Conservation (phyloP, 2,113 vertebrate species). For the Anolis sagrei region DNA sequence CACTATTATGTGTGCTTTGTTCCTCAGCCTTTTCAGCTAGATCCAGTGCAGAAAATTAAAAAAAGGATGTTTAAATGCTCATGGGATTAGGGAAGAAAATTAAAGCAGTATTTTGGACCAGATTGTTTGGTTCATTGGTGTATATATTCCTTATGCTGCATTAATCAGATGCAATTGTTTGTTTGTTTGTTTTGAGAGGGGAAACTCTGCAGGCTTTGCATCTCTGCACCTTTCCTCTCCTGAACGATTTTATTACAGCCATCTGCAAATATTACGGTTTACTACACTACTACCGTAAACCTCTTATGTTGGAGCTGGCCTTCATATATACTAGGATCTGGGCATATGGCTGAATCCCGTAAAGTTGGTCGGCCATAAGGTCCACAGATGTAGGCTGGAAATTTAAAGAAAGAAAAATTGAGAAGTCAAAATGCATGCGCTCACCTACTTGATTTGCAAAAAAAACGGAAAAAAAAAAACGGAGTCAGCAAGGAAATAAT, state of each 20-base stretch:
- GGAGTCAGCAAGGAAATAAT: slow-evolving; percentile 65
- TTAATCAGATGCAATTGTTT: slow-evolving; percentile 72
- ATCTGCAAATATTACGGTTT: slow-evolving; percentile 80
- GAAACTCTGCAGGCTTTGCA: slow-evolving; percentile 72
- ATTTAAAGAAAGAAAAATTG: slow-evolving; percentile 76
- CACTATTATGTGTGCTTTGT: slow-evolving; percentile 41
- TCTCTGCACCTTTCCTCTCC: slow-evolving; percentile 75
- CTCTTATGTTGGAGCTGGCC: slow-evolving; percentile 78
- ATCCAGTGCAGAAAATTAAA: slow-evolving; percentile 57
- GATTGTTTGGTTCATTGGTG: slow-evolving; percentile 54
- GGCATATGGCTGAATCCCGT: slow-evolving; percentile 70
- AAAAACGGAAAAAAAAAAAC: slow-evolving; percentile 58
- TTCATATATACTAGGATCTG: slow-evolving; percentile 70
- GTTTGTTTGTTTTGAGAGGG: slow-evolving; percentile 49
- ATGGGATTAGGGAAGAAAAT: slow-evolving; percentile 64
- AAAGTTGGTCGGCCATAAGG: slow-evolving; percentile 70
- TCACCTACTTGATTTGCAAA: slow-evolving; percentile 69
- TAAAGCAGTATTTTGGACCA: slow-evolving; percentile 55
- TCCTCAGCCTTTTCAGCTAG: slow-evolving; percentile 45
- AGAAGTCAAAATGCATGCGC: slow-evolving; percentile 68
- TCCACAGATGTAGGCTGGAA: slow-evolving; percentile 62
- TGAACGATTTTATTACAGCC: slow-evolving; percentile 78
- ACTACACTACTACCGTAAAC: slow-evolving; percentile 75
- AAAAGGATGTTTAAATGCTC: slow-evolving; percentile 55
- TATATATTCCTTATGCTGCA: slow-evolving; percentile 69